Base-by-base conservation (phyloP, 2,797 vertebrate species). In the Scyliorhinus canicula region DNA sequence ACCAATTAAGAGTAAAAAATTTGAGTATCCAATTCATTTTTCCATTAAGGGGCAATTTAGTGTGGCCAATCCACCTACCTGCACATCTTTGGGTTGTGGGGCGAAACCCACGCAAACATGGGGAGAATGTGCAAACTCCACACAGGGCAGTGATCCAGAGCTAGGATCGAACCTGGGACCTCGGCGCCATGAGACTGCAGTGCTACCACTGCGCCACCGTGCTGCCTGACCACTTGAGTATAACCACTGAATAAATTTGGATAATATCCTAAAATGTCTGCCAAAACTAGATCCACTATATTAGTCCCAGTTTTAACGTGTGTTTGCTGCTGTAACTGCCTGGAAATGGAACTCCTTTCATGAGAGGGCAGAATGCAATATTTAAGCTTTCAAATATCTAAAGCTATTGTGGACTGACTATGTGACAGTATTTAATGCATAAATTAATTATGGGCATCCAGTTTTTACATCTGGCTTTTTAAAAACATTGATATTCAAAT, bases 231-330 rank as follows among this genome's bases (percentile, higher is more conserved):
- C 3, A 79, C 55, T 91, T 63, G 12, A 40, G 95, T 95, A 0
- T 82, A 9, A 28, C 35, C 57, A 63, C 40, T 63, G 57, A 91
- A 91, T 57, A 44, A 63, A 9, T 31, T 79, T 9, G 95, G 57
- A 35, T 52, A 65, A 91, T 31, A 95, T 88, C 71, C 85, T 8
- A 5, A 47, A 65, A 7, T 91, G 35, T 74, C 35, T 95, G 12
- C 19, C 95, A 16, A 28, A 95, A 19, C 65, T 95, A 95, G 91
- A 79, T 40, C 12, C 16, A 82, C 40, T 82, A 24, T 47, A 82
- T 82, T 47, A 24, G 21, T n/a, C 57, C 57, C 11, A 31, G 55
- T 47, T 71, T 94, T 50, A 31, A 71, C 11, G 21, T 65, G 8
- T 93, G 44, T 74, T 94, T 28, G 74, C 28, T 94, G 31, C 86